Base-by-base conservation (phyloP, 2,888 invertebrate genomes). In the Dione vanillae region DNA sequence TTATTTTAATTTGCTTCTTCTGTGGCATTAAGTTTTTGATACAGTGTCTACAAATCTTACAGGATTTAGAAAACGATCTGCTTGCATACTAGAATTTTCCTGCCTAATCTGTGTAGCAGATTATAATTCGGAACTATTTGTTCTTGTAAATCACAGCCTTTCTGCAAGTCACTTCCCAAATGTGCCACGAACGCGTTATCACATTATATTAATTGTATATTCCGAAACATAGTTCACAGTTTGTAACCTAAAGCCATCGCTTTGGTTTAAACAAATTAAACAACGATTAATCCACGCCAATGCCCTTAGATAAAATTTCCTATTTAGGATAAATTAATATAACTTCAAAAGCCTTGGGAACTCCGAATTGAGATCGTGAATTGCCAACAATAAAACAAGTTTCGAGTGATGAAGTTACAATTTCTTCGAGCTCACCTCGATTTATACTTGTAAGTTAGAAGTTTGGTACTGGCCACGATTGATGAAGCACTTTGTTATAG, bases 361-460 rank as follows among this genome's bases (percentile, higher is more conserved):
- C 68, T 67, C 59, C 62, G 52, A 71, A 73, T 73, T 75, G 69
- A 71, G 68, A 67, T 74, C 70, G 70, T 72, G 65, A 71, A 74
- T 71, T 75, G 58, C 65, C 54, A 74, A 75, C 71, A 75, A 75
- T 76, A 71, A 75, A 76, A 76, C 70, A 75, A 75, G 74, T 75
- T 76, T 73, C 58, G 59, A 74, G 71, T 61, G 75, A 73, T 78
- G 73, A 77, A 77, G 75, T 74, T 74, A 77, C 72, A 75, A 77
- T 75, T 76, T 74, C 76, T 74, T 74, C 72, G 69, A 76, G 74
- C 72, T 77, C 70, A 73, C 74, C 69, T 74, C 75, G 72, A 75
- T 74, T 75, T 71, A 73, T 70, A 37, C 56, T 56, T 56, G 56
- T 56, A 71, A 71, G 62, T 70, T 61, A 51, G 54, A 65, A 74